Evolutionary conservation across 2,797 vertebrate genomes (phyloP).

Genomic region (Neostethus bicornis): DNA sequence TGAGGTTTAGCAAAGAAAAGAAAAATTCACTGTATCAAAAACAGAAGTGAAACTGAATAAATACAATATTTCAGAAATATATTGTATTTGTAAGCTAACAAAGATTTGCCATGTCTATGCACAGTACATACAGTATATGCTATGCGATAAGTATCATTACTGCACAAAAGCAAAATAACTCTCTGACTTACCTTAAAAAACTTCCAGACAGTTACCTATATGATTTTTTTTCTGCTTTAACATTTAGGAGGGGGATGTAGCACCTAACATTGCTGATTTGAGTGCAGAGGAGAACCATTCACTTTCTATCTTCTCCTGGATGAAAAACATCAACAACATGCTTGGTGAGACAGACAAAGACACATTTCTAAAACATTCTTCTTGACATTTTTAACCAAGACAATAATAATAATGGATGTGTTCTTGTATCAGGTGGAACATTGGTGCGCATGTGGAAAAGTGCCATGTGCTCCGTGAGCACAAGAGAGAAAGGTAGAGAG

Average conservation of each 20-base stretch:
- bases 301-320: constrained; percentile 67
- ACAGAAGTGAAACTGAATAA: no score
- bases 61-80: no score
- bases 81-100: no score
- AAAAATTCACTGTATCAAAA: no score
- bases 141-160: no score
- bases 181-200: no score
- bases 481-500: constrained; percentile 64
- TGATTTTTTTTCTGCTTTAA: neutral
- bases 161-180: no score
- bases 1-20: no score
- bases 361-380: constrained; percentile 5
- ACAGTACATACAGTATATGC: no score
- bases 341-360: constrained; percentile 73
- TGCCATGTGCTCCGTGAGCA: constrained; percentile 70
- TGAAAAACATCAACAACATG: constrained; percentile 58
- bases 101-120: no score
- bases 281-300: constrained; percentile 79
- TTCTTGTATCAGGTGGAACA: constrained; percentile 44
- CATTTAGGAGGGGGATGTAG: constrained; percentile 54
- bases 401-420: neutral
- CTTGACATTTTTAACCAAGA: neutral
- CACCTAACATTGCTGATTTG: constrained; percentile 77
- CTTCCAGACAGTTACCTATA: neutral
- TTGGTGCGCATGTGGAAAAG: constrained; percentile 60